phyloP scores from a whole-genome alignment of 2,888 invertebrate genomes.

The Agrochola litura region DNA sequence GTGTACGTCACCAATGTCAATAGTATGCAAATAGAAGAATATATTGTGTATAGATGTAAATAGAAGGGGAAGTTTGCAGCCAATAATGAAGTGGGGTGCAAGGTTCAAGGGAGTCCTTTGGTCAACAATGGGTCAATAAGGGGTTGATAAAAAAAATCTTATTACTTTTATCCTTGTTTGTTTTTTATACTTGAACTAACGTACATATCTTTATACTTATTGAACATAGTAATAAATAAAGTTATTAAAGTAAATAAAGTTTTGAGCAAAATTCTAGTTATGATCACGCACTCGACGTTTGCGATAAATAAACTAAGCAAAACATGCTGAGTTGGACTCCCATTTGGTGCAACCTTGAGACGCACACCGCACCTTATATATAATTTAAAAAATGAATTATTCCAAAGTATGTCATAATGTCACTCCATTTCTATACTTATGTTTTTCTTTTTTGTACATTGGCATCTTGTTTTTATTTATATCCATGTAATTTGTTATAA shows the following conservation, averaged over 20 bases:
- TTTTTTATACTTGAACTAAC: neutral
- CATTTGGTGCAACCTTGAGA: too few relatives aligned
- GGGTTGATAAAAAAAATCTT: neutral
- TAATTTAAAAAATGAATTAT: too few relatives aligned
- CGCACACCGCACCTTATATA: too few relatives aligned
- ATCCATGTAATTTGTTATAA: too few relatives aligned
- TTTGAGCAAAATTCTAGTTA: neutral
- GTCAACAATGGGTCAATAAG: slow-evolving; percentile 27
- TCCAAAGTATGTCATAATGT: too few relatives aligned
- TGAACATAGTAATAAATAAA: neutral
- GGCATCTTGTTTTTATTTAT: too few relatives aligned
- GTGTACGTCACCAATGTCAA: neutral
- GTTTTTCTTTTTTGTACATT: too few relatives aligned
- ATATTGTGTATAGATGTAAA: neutral
- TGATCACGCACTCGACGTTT: neutral
- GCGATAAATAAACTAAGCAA: neutral
- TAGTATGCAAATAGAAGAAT: slow-evolving; percentile 10
- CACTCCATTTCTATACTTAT: too few relatives aligned
- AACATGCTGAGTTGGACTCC: too few relatives aligned
- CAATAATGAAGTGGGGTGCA: slow-evolving; percentile 42
- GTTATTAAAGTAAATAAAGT: too few relatives aligned
- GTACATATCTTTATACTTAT: neutral
- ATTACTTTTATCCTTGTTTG: neutral
- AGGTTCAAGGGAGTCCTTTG: slow-evolving; percentile 10
- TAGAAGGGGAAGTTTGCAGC: slow-evolving; percentile 8